Conservation (phyloP, 2,888 invertebrate genomes). For the Anarsia innoxiella region DNA sequence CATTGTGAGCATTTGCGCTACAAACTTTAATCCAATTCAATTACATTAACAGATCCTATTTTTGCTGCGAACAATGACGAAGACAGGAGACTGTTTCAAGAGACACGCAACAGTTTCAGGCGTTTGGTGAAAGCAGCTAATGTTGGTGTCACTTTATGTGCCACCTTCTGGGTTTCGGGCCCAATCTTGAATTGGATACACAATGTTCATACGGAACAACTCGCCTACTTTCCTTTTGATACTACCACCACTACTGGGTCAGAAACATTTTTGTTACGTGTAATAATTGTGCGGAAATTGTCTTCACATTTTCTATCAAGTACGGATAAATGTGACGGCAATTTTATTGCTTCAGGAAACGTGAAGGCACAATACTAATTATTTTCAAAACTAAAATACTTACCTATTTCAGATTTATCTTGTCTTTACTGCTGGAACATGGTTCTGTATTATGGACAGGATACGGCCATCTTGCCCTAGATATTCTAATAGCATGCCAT, state of each 20-base stretch:
- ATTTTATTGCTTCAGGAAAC: no score
- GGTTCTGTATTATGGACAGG: constrained; percentile 13
- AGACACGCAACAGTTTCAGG: constrained; percentile 23
- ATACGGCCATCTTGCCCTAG: not conserved
- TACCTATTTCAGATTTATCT: constrained; percentile 27
- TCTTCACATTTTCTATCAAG: no score
- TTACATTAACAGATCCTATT: constrained; percentile 27
- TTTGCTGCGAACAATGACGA: constrained; percentile 25
- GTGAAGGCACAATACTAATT: no score
- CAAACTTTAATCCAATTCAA: no score
- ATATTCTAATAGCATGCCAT: not conserved
- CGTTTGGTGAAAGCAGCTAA: constrained; percentile 17
- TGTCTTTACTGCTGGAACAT: constrained; percentile 22
- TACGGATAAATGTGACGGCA: no score
- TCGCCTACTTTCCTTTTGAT: no score
- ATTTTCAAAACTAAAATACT: not conserved
- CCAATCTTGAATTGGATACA: constrained; percentile 23
- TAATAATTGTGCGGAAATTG: no score
- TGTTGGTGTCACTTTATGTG: constrained; percentile 5
- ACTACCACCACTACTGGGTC: no score
- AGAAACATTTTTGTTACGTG: no score
- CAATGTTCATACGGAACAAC: no score
- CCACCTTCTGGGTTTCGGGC: constrained; percentile 21
- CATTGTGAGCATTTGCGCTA: no score
- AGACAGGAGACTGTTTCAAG: constrained; percentile 23